Evolutionary conservation across 2,113 vertebrate genomes (phyloP).

Genomic region (Coryphaenoides rupestris): DNA sequence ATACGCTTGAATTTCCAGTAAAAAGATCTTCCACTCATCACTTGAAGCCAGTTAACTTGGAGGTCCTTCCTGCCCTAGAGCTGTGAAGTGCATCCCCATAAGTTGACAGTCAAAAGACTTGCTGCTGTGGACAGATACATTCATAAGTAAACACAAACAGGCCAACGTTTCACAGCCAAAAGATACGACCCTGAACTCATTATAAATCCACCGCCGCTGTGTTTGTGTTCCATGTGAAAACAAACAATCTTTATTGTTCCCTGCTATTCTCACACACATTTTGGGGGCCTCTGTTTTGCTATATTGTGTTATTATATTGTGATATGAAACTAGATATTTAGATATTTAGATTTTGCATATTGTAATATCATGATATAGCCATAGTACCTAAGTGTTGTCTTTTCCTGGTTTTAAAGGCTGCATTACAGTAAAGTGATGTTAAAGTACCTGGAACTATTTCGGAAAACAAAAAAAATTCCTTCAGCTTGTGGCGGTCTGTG

Average conservation of each 20-base stretch:
- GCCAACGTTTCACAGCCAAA: conserved; percentile 5
- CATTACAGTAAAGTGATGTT: too few relatives aligned
- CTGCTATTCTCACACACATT: conserved; percentile 47
- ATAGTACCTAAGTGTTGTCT: too few relatives aligned
- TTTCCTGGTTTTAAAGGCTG: too few relatives aligned
- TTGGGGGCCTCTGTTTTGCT: too few relatives aligned
- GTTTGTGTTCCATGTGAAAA: conserved; percentile 29
- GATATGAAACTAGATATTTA: too few relatives aligned
- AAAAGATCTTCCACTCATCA: conserved; percentile 27
- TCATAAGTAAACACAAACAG: conserved; percentile 16
- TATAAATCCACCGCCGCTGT: conserved; percentile 5
- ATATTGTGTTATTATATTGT: too few relatives aligned
- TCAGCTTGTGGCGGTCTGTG: too few relatives aligned
- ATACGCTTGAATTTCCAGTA: conserved; percentile 38
- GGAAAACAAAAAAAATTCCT: too few relatives aligned
- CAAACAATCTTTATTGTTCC: conserved; percentile 33
- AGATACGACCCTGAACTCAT: conserved; percentile 10
- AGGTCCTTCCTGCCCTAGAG: conserved; percentile 30
- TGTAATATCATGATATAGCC: too few relatives aligned
- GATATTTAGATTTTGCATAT: too few relatives aligned
- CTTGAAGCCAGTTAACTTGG: conserved; percentile 18
- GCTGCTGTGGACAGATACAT: neutral
- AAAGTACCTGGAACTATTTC: too few relatives aligned
- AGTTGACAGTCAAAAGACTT: neutral
- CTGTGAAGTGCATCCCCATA: conserved; percentile 46